phyloP scores from a whole-genome alignment of 1,140 invertebrate species.

The Pseudobourletiella spinata region DNA sequence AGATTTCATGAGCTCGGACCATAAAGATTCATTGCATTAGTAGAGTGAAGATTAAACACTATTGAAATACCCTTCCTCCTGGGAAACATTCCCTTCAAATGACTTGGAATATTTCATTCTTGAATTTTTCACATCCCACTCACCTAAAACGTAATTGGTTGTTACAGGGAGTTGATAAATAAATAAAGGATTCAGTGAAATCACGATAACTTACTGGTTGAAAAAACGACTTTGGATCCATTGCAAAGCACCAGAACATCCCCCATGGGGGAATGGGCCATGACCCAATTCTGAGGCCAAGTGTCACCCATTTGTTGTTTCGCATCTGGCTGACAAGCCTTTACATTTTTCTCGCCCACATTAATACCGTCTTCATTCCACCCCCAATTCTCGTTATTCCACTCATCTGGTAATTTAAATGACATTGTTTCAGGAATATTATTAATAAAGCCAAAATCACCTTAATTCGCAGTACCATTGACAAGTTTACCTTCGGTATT shows the following conservation, averaged over 20 bases:
- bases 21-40: no score
- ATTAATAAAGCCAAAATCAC: no score
- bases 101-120: conserved; percentile 19
- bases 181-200: no score
- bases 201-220: no score
- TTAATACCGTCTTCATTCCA: conserved; percentile 31
- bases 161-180: no score
- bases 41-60: no score
- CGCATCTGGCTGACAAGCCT: no score
- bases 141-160: conserved; percentile 39
- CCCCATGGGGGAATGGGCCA: conserved; percentile 62
- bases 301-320: conserved; percentile 14
- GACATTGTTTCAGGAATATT: no score
- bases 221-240: conserved; percentile 54
- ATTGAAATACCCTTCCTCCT: conserved; percentile 31
- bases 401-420: no score
- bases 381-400: conserved; percentile 16
- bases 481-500: background rate
- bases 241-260: conserved; percentile 61
- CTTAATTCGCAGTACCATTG: background rate
- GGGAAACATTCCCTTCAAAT: conserved; percentile 28
- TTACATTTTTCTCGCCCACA: no score
- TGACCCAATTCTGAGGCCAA: conserved; percentile 61
- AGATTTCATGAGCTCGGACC: no score
- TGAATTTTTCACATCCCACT: conserved; percentile 37